Evolutionary conservation across 2,888 invertebrate species (phyloP), one percentile per base, ranked within the genome.

Genomic region (Horisme vitalbata): DNA sequence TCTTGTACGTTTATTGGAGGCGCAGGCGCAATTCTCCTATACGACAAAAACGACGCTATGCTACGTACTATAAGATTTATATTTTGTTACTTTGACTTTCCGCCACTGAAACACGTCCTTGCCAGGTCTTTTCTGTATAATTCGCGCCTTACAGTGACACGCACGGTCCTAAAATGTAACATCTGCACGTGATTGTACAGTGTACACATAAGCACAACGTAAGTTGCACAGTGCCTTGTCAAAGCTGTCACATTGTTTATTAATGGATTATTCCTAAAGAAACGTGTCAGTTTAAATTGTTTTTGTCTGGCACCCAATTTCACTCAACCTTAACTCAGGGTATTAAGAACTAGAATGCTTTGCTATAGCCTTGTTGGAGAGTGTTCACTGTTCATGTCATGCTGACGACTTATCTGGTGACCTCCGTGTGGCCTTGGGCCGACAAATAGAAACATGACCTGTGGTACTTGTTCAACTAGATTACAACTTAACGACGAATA

Each of bases 371-470:
- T 71, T 62, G 67, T 51, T 28, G 46, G 48, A 52, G 47, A 58
- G 55, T 58, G 63, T 63, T 65, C 45, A 28, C 13, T 18, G 38
- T 14, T 30, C 71, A 61, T 66, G 68, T 68, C 63, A 61, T 55
- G 62, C 55, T 64, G 72, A 65, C 63, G 65, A 61, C 57, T 69
- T 66, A 63, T 71, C 57, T 55, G 20, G 7, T 53, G 63, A 72
- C 76, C 75, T 76, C 72, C 63, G 47, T 15, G 52, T 63, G 60
- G 59, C 74, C 75, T 75, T 65, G 52, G 49, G 36, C 38, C 41
- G 50, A 41, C 55, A 55, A 10, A 35, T 35, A 51, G 46, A 41
- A 51, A 39, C 48, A 34, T 47, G 47, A 46, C 44, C 47, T 31
- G 45, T 20, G 35, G 45, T 27, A 13, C 35, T 34, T 41, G 21